Base-by-base conservation (phyloP, 2,797 vertebrate species). In the Rhyacichthys aspro region DNA sequence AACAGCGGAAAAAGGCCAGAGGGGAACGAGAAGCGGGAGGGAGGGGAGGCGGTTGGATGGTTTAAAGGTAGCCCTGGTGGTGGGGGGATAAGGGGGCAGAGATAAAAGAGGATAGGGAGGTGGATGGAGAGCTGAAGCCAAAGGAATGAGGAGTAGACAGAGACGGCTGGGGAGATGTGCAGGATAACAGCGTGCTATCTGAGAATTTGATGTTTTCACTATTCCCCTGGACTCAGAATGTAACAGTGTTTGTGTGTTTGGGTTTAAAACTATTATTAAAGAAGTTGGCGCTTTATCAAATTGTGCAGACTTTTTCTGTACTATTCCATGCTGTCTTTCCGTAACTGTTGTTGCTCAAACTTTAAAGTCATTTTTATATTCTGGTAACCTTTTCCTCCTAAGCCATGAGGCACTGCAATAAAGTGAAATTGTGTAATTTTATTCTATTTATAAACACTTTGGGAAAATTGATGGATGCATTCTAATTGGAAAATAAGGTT, bases 1-100 rank as follows among this genome's bases (percentile, higher is more conserved):
- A 81, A 70, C 68, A 52, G 74, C 56, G 60, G 78, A 79, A 85
- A n/a, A 85, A 83, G 78, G 76, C 66, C 72, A 81, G 57, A 43
- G 49, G 8, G 11, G 15, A 59, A 34, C 19, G 56, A 17, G 19
- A 59, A 58, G 58, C 41, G 47, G 8, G 9, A 14, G 56, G 37
- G 19, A 57, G 23, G 28, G 33, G 18, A 47, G 43, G 70, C 52
- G n/a, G n/a, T n/a, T n/a, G n/a, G n/a, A n/a, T n/a, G 59, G 55
- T 77, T 81, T 81, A 72, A 74, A 85, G 69, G 72, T 62, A 79
- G 72, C 67, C 63, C 33, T 37, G 58, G 43, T 23, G 38, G 7
- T 67, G 67, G 44, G 71, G 72, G 49, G 37, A 70, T 55, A 63
- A 50, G 67, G 12, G 11, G 36, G 49, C 3, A 11, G 59, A 57